These are phyloP conservation scores for Aurelia coerulea DNA, from an alignment of 30 jellyfish, hydroid and myxozoan genomes.

Conservation along the genomic window DNA sequence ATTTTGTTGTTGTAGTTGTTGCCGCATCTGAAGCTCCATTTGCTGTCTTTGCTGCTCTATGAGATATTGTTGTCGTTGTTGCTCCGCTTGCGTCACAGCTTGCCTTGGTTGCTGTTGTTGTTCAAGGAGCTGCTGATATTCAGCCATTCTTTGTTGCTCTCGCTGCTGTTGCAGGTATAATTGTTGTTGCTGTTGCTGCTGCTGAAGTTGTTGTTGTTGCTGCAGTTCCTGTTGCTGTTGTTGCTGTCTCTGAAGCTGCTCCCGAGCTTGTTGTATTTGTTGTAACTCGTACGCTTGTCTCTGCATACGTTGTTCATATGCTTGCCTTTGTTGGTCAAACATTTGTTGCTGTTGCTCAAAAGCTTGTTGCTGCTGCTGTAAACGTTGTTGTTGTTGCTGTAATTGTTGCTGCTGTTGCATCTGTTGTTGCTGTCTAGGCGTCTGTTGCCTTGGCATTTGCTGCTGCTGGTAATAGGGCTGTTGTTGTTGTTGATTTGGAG, in stretches of 20 bases:
- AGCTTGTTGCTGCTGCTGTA: slow-evolving; percentile 41
- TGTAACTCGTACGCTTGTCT: slow-evolving; percentile 26
- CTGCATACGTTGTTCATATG: slow-evolving; percentile 18
- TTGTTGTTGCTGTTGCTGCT: not conserved
- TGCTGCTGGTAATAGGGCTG: slow-evolving; percentile 46
- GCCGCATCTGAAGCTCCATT: slow-evolving; percentile 13
- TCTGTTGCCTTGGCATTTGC: slow-evolving; percentile 33
- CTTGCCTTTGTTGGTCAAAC: slow-evolving; percentile 29
- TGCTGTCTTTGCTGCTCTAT: slow-evolving; percentile 19
- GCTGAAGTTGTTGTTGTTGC: not conserved
- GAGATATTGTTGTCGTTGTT: slow-evolving; percentile 48
- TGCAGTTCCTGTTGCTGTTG: no score
- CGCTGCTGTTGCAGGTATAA: slow-evolving; percentile 67
- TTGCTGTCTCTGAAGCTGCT: not conserved
- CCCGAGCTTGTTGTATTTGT: slow-evolving; percentile 50
- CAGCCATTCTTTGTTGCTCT: slow-evolving; percentile 54
- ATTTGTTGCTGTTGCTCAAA: slow-evolving; percentile 49
- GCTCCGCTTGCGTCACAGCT: slow-evolving; percentile 19
- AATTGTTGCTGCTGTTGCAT: no score
- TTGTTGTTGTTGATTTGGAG: slow-evolving; percentile 63
- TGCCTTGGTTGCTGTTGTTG: slow-evolving; percentile 55
- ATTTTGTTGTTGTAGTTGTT: slow-evolving; percentile 19
- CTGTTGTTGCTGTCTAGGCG: slow-evolving; percentile 33
- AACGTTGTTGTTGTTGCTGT: slow-evolving; percentile 64
- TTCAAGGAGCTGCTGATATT: slow-evolving; percentile 45